These are phyloP conservation scores for Pseudococcus jackbeardsleyi DNA, from an alignment of 2,888 invertebrate species.

Conservation along the genomic window DNA sequence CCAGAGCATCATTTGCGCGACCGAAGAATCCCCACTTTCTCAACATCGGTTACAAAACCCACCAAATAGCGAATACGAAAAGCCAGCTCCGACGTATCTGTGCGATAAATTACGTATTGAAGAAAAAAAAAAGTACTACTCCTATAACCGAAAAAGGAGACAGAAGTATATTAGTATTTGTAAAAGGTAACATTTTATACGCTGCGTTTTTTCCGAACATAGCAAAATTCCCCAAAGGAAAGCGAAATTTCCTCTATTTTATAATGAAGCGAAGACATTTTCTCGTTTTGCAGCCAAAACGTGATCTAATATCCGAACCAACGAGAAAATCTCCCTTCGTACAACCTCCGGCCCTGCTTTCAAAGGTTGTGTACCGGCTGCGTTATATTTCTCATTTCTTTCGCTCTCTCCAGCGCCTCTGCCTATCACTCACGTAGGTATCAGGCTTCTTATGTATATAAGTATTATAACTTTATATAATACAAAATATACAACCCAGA, in stretches of 20 bases:
- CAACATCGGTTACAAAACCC: background rate
- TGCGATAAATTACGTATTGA: slow-evolving; percentile 45
- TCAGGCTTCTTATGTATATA: background rate
- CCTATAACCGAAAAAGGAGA: slow-evolving; percentile 2
- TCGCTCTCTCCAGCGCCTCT: background rate
- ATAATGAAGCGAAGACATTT: slow-evolving; percentile 45
- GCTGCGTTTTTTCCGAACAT: background rate
- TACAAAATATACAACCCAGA: background rate
- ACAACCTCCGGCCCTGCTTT: background rate
- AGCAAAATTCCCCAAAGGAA: slow-evolving; percentile 29
- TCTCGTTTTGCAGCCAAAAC: slow-evolving; percentile 40
- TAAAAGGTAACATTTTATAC: slow-evolving; percentile 22
- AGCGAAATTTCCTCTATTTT: slow-evolving; percentile 49
- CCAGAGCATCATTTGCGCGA: slow-evolving; percentile 19
- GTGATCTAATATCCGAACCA: slow-evolving; percentile 41
- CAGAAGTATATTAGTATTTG: slow-evolving; percentile 29
- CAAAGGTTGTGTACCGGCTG: background rate
- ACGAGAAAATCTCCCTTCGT: background rate
- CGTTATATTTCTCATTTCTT: background rate
- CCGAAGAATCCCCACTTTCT: background rate
- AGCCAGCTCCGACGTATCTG: background rate
- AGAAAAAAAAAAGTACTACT: background rate
- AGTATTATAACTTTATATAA: slow-evolving; percentile 12
- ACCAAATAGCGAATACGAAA: background rate
- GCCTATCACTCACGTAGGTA: background rate